Base-by-base conservation (phyloP, 2,888 invertebrate species). In the Lepidocyrtoides sp. region DNA sequence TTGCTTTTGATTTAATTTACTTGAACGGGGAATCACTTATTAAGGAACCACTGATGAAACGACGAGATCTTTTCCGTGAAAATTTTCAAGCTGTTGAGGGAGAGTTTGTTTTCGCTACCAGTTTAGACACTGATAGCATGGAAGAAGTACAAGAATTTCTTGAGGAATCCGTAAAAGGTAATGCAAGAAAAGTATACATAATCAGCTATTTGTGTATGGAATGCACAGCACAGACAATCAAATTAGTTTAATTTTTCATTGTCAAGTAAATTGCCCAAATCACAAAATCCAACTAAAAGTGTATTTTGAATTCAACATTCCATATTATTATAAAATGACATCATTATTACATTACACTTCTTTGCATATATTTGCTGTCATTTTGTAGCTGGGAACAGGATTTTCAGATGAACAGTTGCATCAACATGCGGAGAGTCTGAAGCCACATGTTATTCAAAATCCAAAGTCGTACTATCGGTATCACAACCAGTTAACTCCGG, bases 91-190 rank as follows among this genome's bases (percentile, higher is more conserved):
- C 95, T 93, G 95, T 96, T 3, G 95, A 95, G 94, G 99, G 98
- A 0, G 96, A 97, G 95, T 99, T 99, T 97, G 96, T 97, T 94
- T 98, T 99, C 95, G 99, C 99, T 0, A 97, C 97, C 5, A 96
- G 96, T 60, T 95, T 97, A 91, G 98, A 99, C 95, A 98, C 98
- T 5, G 96, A 96, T 81, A 97, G 97, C 87, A 97, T 98, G 95
- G 99, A 99, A 95, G 98, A 98, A 95, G 98, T 99, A 86, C 98
- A 98, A 95, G 97, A 97, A 94, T 99, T 99, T 95, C 96, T 99
- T 85, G 99, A 99, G 86, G 98, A 98, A 95, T 97, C 99, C 3
- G 97, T 99, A 85, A 98, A 98, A 96, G 97, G 97, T 97, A 94
- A n/a, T n/a, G n/a, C n/a, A n/a, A n/a, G n/a, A n/a, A n/a, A n/a